A percentile compares a stretch with the other conserved stretches of the same genome.
phyloP scores from a whole-genome alignment of 2,888 invertebrate species.

The Latrodectus elegans region DNA sequence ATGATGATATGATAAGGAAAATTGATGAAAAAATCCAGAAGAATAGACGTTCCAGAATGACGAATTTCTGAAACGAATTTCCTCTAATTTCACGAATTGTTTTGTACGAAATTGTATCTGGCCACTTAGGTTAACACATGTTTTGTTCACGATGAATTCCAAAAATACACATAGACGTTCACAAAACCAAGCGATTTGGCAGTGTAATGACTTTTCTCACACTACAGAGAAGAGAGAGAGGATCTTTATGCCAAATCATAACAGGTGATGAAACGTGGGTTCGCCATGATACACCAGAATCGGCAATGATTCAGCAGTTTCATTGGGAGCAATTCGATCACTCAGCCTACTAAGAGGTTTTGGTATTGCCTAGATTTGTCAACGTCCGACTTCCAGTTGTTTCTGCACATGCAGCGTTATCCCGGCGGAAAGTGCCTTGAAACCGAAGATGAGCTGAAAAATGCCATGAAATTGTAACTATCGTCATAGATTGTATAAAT shows the following conservation, averaged over 20 bases:
- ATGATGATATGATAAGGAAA: neutral
- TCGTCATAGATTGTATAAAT: no score
- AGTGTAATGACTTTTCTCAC: neutral
- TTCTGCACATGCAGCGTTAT: no score
- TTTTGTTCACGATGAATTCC: neutral
- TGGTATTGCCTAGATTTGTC: conserved; percentile 10
- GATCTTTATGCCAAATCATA: neutral
- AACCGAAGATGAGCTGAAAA: no score
- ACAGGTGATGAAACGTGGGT: conserved; percentile 2
- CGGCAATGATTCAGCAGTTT: neutral
- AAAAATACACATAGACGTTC: neutral
- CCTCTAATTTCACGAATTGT: neutral
- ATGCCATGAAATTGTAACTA: no score
- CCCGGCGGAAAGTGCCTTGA: no score
- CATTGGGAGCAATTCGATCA: neutral
- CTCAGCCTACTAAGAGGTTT: neutral
- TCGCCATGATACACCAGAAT: conserved; percentile 1
- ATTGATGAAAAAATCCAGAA: neutral
- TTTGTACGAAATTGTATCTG: neutral
- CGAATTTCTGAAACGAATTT: neutral
- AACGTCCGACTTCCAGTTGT: neutral
- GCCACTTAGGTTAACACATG: neutral
- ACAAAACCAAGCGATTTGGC: neutral
- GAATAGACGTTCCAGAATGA: no score
- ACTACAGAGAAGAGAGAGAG: neutral